These are phyloP conservation scores for Pelecanoides urinatrix DNA, from an alignment of 2,113 vertebrate genomes.

Conservation along the genomic window DNA sequence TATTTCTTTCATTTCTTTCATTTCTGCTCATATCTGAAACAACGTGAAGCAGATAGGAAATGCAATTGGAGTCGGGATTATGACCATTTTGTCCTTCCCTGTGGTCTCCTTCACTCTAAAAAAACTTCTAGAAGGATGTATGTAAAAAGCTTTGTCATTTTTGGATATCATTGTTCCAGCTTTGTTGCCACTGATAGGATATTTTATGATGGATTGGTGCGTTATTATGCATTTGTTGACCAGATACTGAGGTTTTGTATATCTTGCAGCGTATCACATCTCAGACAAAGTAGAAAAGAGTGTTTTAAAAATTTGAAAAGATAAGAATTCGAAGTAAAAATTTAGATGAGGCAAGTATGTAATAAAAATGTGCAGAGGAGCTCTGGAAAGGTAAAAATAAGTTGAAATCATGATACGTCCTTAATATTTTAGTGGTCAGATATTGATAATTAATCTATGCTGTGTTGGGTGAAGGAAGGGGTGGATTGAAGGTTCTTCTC, in stretches of 20 bases:
- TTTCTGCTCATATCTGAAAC: neutral
- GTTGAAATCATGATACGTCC: neutral
- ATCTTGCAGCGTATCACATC: neutral
- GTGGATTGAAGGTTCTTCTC: neutral
- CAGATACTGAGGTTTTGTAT: neutral
- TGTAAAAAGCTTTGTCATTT: neutral
- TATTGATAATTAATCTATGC: neutral
- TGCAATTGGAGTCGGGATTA: neutral
- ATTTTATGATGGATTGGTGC: neutral
- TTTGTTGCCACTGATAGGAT: neutral
- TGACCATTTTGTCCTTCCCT: neutral
- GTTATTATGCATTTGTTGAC: neutral
- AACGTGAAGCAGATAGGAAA: neutral
- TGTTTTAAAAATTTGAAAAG: neutral
- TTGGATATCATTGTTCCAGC: fast-evolving
- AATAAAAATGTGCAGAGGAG: neutral
- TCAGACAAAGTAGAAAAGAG: neutral
- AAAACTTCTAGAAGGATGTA: neutral
- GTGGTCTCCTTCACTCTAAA: neutral
- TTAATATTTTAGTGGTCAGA: neutral
- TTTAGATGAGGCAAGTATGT: neutral
- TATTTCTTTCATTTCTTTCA: neutral
- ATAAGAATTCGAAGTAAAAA: neutral
- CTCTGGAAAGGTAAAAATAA: neutral
- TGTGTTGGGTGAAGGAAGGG: neutral